Evolutionary conservation across 64 coral and sea anemone species (phyloP).

Genomic region (Dendronephthya gigantea): DNA sequence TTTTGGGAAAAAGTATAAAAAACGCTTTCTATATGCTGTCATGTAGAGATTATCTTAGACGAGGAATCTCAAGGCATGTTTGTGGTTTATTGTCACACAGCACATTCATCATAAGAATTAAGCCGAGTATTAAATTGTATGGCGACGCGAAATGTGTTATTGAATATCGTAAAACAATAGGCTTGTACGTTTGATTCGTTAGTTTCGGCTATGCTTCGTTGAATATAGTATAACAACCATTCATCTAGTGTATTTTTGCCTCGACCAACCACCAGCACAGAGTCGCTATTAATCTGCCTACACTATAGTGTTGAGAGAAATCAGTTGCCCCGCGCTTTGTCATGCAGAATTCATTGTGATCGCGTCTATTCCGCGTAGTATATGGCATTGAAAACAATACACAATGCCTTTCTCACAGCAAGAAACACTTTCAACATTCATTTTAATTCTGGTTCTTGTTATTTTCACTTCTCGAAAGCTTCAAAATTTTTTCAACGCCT

Average conservation of each 20-base stretch:
- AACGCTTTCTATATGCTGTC: neutral
- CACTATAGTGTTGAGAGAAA: neutral
- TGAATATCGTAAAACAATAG: neutral
- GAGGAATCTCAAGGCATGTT: neutral
- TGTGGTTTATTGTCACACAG: neutral
- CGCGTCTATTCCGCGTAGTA: too few species aligned
- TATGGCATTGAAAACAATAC: too few species aligned
- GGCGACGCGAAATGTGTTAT: neutral
- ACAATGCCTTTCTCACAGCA: too few species aligned
- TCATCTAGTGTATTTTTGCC: neutral
- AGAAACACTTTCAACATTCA: too few species aligned
- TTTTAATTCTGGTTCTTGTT: too few species aligned
- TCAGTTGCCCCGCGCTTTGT: neutral
- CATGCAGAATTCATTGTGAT: neutral
- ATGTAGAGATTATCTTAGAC: too few species aligned
- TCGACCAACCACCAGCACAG: neutral
- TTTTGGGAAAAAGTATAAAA: neutral
- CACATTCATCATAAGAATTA: neutral
- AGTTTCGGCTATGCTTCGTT: neutral
- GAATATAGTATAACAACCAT: neutral
- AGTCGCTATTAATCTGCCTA: neutral
- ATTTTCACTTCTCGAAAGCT: too few species aligned
- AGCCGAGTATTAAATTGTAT: neutral
- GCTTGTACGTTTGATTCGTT: too few species aligned
- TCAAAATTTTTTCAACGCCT: too few species aligned